Evolutionary conservation across 2,797 vertebrate genomes (phyloP).

Genomic region (Meda fulgida): DNA sequence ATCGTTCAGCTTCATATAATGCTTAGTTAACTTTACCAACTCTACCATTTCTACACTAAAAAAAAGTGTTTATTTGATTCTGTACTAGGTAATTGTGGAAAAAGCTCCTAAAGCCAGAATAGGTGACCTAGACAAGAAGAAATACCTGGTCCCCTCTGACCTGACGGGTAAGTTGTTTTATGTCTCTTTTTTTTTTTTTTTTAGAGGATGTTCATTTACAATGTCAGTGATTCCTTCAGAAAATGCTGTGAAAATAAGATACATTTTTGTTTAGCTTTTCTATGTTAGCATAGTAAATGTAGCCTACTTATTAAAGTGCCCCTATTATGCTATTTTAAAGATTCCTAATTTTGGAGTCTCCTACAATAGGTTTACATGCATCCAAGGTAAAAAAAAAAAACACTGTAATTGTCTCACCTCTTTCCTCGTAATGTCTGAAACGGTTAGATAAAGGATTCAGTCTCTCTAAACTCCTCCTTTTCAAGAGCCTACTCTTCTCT

Average conservation of each 20-base stretch:
- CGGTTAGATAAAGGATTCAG: background rate
- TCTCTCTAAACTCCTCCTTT: background rate
- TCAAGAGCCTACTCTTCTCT: background rate
- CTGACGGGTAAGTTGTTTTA: slow-evolving; percentile 82
- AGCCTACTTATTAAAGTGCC: background rate
- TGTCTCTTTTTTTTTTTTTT: too few species aligned
- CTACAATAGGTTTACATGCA: background rate
- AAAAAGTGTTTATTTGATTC: slow-evolving; percentile 1
- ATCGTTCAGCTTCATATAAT: background rate
- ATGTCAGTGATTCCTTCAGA: background rate
- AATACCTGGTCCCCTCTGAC: slow-evolving; percentile 93
- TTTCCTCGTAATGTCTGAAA: background rate
- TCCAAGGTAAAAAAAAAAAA: background rate
- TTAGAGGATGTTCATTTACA: background rate
- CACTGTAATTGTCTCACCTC: background rate
- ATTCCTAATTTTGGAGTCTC: background rate
- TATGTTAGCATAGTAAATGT: background rate
- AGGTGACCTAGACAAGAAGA: slow-evolving; percentile 96
- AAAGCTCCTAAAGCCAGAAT: slow-evolving; percentile 95
- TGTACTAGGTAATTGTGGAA: slow-evolving; percentile 90
- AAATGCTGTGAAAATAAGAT: background rate
- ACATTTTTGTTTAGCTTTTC: background rate
- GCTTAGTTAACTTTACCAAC: background rate
- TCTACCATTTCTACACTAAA: background rate
- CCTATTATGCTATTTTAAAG: background rate